A percentile compares a stretch with the other conserved stretches of the same genome.
phyloP scores from a whole-genome alignment of 2,797 vertebrate genomes.

The Pseudopleuronectes americanus region DNA sequence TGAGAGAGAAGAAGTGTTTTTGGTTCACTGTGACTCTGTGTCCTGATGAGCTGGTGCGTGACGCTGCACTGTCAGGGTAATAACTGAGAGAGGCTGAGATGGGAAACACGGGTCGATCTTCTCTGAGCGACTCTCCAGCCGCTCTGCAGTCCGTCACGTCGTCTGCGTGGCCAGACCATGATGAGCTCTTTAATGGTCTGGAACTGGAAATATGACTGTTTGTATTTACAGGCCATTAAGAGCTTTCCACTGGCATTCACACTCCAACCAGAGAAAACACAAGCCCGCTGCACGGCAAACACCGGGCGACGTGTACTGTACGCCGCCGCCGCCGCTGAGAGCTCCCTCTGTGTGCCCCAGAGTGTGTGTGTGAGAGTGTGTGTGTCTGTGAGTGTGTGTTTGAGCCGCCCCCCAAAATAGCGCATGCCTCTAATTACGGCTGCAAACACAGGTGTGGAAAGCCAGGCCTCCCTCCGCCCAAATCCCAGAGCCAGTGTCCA shows the following conservation, averaged over 20 bases:
- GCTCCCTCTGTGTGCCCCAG: conserved; percentile 56
- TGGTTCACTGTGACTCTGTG: too few species aligned
- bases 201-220: conserved; percentile 74
- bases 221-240: conserved; percentile 73
- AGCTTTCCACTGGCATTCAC: conserved; percentile 74
- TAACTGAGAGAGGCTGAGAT: not conserved
- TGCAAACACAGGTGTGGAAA: conserved; percentile 93
- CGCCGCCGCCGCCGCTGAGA: conserved; percentile 34
- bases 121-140: not conserved
- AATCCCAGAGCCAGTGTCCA: conserved; percentile 55
- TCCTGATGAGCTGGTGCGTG: too few species aligned
- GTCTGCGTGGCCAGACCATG: conserved; percentile 47
- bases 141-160: conserved; percentile 46
- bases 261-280: conserved; percentile 61
- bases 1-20: too few species aligned
- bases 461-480: conserved; percentile 69
- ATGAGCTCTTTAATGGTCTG: conserved; percentile 68
- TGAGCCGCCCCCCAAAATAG: conserved; percentile 85
- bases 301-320: conserved; percentile 48
- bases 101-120: not conserved
- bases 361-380: conserved; percentile 34
- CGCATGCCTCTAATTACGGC: conserved; percentile 89
- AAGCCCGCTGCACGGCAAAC: conserved; percentile 42
- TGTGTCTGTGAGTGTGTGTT: conserved; percentile 44
- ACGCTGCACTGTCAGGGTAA: too few species aligned